A percentile compares a stretch with the other conserved stretches of the same genome.
Evolutionary conservation across 2,888 invertebrate genomes (phyloP).

Genomic region (Venusia cambrica): DNA sequence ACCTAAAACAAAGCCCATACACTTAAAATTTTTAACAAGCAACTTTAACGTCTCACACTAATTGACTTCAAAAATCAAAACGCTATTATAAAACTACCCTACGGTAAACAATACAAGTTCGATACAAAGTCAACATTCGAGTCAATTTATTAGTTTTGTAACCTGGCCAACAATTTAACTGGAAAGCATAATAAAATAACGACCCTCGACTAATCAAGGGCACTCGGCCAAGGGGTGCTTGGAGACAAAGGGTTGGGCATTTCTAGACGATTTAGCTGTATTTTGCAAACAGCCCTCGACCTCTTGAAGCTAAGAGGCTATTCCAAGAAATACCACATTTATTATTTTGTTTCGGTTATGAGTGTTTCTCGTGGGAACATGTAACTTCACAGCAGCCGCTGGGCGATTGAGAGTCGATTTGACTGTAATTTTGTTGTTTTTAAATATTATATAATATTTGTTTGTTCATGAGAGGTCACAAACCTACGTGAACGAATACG

Average conservation of each 20-base stretch:
- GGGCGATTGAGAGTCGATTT: no score
- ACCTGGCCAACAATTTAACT: conserved; percentile 16
- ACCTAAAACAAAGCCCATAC: conserved; percentile 11
- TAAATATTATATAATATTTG: no score
- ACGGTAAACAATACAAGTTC: conserved; percentile 16
- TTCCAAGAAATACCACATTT: conserved; percentile 51
- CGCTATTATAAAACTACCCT: conserved; percentile 17
- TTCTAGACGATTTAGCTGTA: conserved; percentile 64
- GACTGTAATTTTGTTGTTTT: no score
- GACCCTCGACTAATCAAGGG: conserved; percentile 55
- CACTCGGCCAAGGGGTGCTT: conserved; percentile 34
- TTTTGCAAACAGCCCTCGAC: conserved; percentile 71
- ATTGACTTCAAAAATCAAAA: conserved; percentile 19
- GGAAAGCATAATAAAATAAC: conserved; percentile 21
- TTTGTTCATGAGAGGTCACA: no score
- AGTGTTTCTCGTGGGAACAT: conserved; percentile 54
- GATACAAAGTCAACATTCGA: conserved; percentile 35
- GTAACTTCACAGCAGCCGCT: no score
- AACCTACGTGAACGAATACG: no score
- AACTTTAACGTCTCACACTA: not conserved
- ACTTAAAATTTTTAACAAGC: not conserved
- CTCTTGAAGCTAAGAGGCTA: conserved; percentile 39
- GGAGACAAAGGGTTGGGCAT: conserved; percentile 59
- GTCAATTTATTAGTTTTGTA: conserved; percentile 20
- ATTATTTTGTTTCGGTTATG: conserved; percentile 49